Evolutionary conservation across 2,113 vertebrate genomes (phyloP), one percentile per base, ranked within the genome.

Genomic region (Misgurnus anguillicaudatus): DNA sequence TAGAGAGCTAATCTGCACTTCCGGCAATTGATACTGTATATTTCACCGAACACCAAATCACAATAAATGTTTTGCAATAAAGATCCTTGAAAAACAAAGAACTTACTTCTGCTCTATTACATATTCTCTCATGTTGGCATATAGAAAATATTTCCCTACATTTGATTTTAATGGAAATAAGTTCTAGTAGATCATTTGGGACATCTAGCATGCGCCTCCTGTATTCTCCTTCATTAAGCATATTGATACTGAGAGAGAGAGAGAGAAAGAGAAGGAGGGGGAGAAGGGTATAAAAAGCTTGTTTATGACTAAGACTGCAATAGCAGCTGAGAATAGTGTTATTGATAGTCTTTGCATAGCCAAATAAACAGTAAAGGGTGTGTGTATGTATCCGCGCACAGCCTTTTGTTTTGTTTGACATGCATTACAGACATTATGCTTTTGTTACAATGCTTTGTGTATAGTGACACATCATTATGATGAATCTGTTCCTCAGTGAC

Each of bases 261-360:
- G 58, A 64, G 74, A 77, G 67, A 47, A 11, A 9, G 57, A 60
- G 16, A 36, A 17, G 14, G 17, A 57, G 62, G 6, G 62, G 69
- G 71, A 69, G 68, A 62, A 48, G 51, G 76, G 57, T 79, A 83
- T 80, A 83, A 79, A 71, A 76, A 75, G 72, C 77, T 83, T 77
- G 70, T 83, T 80, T 83, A 80, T 83, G 72, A 68, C 71, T 53
- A 63, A 61, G 79, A 80, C 73, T 80, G 82, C 78, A 80, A 79
- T 39, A 80, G 31, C 65, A 24, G 17, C 70, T 51, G 19, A 76
- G 51, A 76, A 55, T 53, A 73, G 51, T 42, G 36, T 80, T 83
- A 83, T 83, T 83, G 73, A 83, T 79, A 70, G 61, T 65, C 60
- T 72, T 83, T 80, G 67, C 78, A 60, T 66, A 77, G 61, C 67